phyloP scores from a whole-genome alignment of 2,797 vertebrate species.

The Propithecus perrieri region DNA sequence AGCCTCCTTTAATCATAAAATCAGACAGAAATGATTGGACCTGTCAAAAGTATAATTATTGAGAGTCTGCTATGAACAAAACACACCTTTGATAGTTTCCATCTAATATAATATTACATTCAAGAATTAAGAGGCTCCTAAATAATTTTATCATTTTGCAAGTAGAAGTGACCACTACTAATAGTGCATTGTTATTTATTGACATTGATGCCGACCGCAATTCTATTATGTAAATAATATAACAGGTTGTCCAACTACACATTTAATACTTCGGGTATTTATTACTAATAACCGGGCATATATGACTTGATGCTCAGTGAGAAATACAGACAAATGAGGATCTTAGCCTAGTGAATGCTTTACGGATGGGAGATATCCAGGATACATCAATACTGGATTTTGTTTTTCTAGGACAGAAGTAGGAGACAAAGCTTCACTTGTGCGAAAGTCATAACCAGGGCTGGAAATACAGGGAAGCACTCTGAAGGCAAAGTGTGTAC shows the following conservation, averaged over 20 bases:
- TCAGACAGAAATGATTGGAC: background rate
- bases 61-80: slow-evolving; percentile 52
- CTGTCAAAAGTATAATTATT: background rate
- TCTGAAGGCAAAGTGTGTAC: background rate
- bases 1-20: background rate
- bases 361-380: background rate
- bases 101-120: slow-evolving; percentile 3
- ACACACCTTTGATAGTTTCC: slow-evolving; percentile 2
- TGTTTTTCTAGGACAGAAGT: background rate
- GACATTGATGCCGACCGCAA: slow-evolving; percentile 35
- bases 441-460: background rate
- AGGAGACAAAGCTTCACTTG: background rate
- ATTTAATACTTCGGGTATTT: slow-evolving; percentile 43
- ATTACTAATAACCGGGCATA: background rate
- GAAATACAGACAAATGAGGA: slow-evolving; percentile 19
- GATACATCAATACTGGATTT: background rate
- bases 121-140: slow-evolving; percentile 48
- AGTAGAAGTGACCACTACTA: slow-evolving; percentile 29
- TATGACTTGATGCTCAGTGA: background rate
- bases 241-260: slow-evolving; percentile 13
- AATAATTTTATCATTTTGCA: slow-evolving; percentile 54
- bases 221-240: slow-evolving; percentile 61
- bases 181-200: slow-evolving; percentile 50
- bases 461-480: background rate
- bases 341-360: background rate